Conservation (phyloP, 2,888 invertebrate species). For the Sarcophaga subvicina region DNA sequence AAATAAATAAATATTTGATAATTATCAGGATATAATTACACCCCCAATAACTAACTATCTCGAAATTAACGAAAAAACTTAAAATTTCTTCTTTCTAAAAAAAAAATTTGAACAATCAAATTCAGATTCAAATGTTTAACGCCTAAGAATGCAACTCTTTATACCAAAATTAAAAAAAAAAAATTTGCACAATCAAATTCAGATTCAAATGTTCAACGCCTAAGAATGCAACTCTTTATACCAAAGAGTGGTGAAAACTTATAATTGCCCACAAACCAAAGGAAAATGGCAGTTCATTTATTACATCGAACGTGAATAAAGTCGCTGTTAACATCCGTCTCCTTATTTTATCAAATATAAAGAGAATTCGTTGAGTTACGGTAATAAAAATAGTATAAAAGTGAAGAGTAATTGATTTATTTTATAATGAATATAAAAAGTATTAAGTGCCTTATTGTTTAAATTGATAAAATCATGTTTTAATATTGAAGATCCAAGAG, state of each 20-base stretch:
- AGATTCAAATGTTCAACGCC: too few species aligned
- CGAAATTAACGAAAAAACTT: too few species aligned
- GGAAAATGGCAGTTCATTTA: background rate
- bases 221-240: too few species aligned
- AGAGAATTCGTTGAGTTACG: background rate
- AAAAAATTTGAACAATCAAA: too few species aligned
- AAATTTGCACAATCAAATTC: too few species aligned
- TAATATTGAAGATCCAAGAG: background rate
- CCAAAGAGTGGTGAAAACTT: background rate
- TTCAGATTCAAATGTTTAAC: too few species aligned
- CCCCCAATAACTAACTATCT: too few species aligned
- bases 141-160: too few species aligned
- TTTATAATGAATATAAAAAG: conserved; percentile 4
- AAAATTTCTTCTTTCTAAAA: too few species aligned
- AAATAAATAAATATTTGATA: too few species aligned
- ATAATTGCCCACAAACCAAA: background rate
- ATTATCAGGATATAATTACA: too few species aligned
- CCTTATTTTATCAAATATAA: background rate
- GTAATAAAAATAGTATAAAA: conserved; percentile 7
- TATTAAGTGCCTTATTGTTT: background rate
- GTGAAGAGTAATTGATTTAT: background rate
- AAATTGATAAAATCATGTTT: conserved; percentile 1
- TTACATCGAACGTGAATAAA: background rate
- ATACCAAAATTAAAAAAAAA: too few species aligned
- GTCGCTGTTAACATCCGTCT: background rate